Evolutionary conservation across 2,888 invertebrate species (phyloP).

Genomic region (Bellardia pandia): DNA sequence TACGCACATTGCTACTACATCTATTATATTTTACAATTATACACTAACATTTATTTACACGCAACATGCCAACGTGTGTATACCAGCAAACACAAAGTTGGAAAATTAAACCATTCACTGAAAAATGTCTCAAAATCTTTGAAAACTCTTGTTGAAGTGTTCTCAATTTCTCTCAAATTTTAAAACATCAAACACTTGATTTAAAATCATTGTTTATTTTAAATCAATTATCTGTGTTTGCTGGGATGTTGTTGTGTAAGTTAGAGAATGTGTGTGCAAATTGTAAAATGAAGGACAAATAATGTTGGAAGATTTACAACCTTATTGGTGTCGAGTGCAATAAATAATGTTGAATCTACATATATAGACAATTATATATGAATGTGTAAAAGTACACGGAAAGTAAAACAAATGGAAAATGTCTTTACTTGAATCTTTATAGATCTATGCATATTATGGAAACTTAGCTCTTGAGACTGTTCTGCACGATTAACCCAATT

Average conservation of each 20-base stretch:
- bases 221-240: neutral
- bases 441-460: no score
- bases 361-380: constrained; percentile 45
- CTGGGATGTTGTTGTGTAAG: neutral
- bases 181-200: no score
- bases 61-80: neutral
- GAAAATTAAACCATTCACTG: neutral
- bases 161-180: no score
- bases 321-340: constrained; percentile 70
- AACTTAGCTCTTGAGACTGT: neutral
- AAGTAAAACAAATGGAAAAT: constrained; percentile 7
- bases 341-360: constrained; percentile 63
- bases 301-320: constrained; percentile 70
- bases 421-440: neutral
- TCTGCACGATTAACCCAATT: no score
- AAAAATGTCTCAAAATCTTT: neutral
- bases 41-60: constrained; percentile 13
- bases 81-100: neutral
- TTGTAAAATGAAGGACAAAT: constrained; percentile 65
- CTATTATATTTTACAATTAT: constrained; percentile 13
- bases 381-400: constrained; percentile 41
- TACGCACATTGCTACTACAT: neutral
- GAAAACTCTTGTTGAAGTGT: no score
- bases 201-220: no score
- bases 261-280: constrained; percentile 16